phyloP scores from a whole-genome alignment of 1,140 invertebrate species.

The Uloborus diversus region DNA sequence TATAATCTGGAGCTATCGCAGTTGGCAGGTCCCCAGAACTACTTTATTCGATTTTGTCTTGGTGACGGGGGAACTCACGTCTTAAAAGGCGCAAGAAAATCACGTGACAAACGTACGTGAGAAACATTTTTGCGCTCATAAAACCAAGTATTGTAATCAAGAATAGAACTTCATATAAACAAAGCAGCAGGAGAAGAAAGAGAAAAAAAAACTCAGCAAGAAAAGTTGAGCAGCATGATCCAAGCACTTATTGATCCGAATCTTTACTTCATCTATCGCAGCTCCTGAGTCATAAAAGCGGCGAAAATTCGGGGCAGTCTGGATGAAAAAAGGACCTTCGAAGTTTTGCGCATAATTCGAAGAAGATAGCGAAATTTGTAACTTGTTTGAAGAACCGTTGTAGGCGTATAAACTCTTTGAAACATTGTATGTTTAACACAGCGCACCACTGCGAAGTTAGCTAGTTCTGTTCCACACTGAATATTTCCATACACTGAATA shows the following conservation, averaged over 20 bases:
- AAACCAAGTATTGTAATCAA: constrained; percentile 47
- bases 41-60: constrained; percentile 39
- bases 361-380: too few species aligned
- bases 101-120: constrained; percentile 41
- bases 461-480: too few species aligned
- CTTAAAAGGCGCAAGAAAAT: constrained; percentile 44
- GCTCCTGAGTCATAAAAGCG: constrained; percentile 33
- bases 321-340: too few species aligned
- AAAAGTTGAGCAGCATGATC: constrained; percentile 17
- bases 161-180: constrained; percentile 41
- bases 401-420: too few species aligned
- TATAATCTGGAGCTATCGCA: constrained; percentile 22
- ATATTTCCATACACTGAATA: too few species aligned
- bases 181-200: constrained; percentile 1
- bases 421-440: too few species aligned
- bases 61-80: neutral
- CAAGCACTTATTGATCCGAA: constrained; percentile 35
- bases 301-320: too few species aligned
- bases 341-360: too few species aligned
- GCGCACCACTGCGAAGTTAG: too few species aligned
- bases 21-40: constrained; percentile 42
- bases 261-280: constrained; percentile 22
- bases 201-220: too few species aligned
- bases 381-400: too few species aligned
- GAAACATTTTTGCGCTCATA: constrained; percentile 46